Evolutionary conservation across 2,113 vertebrate species (phyloP), one percentile per base, ranked within the genome.

Genomic region (Lutjanus erythropterus): DNA sequence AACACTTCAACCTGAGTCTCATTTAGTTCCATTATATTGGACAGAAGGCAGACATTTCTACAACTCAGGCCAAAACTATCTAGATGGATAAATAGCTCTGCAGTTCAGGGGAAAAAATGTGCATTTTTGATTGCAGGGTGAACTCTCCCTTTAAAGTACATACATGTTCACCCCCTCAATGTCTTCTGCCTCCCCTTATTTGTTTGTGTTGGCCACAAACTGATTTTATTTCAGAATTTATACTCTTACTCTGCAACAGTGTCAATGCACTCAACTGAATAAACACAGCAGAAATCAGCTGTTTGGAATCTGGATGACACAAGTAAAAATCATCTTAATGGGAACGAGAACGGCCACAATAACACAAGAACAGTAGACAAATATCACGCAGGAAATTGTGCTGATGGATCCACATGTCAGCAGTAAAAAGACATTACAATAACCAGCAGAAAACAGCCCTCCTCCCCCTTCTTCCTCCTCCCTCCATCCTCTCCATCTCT

Each of bases 401-500:
- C 46, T 15, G 27, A n/a, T 49, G 49, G 60, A 59, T 42, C 35
- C 56, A 33, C 49, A 35, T 53, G 46, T 73, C 29, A 71, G 41
- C 59, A 44, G 37, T 27, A 9, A 31, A 9, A 31, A 47, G 18
- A 31, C 39, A 21, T 69, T 29, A 52, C 9, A 49, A 19, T 39
- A 25, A 35, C 5, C 29, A 68, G 55, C 31, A 69, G 31, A 60
- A 49, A 62, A 5, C 56, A 27, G 21, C 27, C 75, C 82, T 60
- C 75, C 82, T 60, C 73, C 82, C 70, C 61, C n/a, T 8, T 50
- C 67, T 61, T 65, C 75, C 29, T 71, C 56, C 62, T 47, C 60
- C 67, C 55, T 9, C 25, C 86, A 73, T 76, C 62, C 72, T 73
- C 84, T 73, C 59, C 29, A 18, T 78, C 73, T 81, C 75, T 52